These are phyloP conservation scores for Heliconius sara DNA, from an alignment of 2,888 invertebrate genomes.

Conservation along the genomic window DNA sequence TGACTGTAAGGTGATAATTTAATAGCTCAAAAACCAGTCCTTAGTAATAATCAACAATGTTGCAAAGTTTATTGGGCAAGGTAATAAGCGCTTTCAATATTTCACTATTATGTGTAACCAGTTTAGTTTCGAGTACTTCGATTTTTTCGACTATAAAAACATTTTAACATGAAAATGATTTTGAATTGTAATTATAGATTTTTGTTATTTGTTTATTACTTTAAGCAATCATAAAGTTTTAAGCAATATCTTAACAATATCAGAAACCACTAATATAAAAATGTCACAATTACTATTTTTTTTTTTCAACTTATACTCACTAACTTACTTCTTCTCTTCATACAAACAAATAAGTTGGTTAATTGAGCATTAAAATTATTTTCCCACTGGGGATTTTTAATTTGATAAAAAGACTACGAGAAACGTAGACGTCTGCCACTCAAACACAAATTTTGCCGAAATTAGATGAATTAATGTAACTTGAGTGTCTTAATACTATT, in stretches of 20 bases:
- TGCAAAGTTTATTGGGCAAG: conserved; percentile 83
- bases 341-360: too few species aligned
- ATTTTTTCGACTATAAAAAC: conserved; percentile 41
- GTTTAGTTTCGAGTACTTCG: conserved; percentile 46
- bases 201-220: not conserved
- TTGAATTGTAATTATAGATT: not conserved
- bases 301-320: too few species aligned
- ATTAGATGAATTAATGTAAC: not conserved
- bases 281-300: too few species aligned
- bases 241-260: too few species aligned
- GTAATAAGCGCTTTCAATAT: conserved; percentile 70
- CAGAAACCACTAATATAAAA: too few species aligned
- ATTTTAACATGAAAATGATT: not conserved
- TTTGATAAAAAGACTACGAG: too few species aligned
- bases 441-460: not conserved
- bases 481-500: not conserved
- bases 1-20: conserved; percentile 56
- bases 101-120: conserved; percentile 49
- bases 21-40: conserved; percentile 65
- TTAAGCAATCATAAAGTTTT: too few species aligned
- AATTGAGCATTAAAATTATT: too few species aligned
- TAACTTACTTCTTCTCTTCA: too few species aligned
- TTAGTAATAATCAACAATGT: conserved; percentile 74
- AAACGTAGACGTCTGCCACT: too few species aligned
- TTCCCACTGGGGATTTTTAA: too few species aligned